Base-by-base conservation (phyloP, 2,113 vertebrate species). In the Siphamia tubifer region DNA sequence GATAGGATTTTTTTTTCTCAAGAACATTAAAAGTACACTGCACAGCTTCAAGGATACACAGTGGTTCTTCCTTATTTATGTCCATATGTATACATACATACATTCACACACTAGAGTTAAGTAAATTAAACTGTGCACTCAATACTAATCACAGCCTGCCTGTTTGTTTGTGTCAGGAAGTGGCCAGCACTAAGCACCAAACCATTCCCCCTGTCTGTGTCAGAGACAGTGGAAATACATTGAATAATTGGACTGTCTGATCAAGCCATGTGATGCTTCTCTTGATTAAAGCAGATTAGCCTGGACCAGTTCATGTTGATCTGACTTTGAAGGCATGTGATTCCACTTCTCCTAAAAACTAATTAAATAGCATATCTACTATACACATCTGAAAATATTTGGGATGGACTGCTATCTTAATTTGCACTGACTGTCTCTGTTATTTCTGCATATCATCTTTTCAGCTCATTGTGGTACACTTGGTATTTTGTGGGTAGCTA, bases 241-340 rank as follows among this genome's bases (percentile, higher is more conserved):
- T 16, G 62, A 81, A 77, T 74, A 83, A 84, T 87, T 79, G 78
- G 62, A 68, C 38, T 27, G 72, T 73, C 40, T 65, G 80, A 87
- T 86, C 55, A 70, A 86, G 63, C 72, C 82, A 85, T 64, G 73
- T 72, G 57, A 78, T 56, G 60, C 65, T 15, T 51, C 55, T 77
- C 73, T 83, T 67, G 77, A 85, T 91, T 62, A 72, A 34, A 51
- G 62, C 49, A 77, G 85, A 85, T 91, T 77, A 70, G 76, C 85
- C 73, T 55, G 66, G 72, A 57, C 42, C 36, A 27, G 45, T 74
- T 74, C 38, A 80, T 81, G 56, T 60, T 82, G 68, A 63, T 68
- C 34, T 60, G 71, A 49, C 43, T 74, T 62, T 52, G 68, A 79
- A 81, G 48, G 47, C 80, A 75, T 84, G 67, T 77, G 81, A 81